Evolutionary conservation across 2,113 vertebrate species (phyloP), one percentile per base, ranked within the genome.

Genomic region (Alethe diademata): DNA sequence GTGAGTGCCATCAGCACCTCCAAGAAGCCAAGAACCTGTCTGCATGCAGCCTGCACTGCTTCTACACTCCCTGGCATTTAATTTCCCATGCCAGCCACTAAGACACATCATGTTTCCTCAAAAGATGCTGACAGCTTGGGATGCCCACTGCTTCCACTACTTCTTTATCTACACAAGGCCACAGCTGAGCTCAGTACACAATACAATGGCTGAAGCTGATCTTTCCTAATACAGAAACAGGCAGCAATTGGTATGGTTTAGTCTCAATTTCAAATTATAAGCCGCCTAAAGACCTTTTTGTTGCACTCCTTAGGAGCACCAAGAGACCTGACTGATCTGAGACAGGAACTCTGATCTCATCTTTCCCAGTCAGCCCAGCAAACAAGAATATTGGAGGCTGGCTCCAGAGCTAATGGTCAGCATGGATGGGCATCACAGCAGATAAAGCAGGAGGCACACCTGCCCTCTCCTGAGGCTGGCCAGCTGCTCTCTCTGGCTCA

Each of bases 61-160:
- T 18, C 71, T 45, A 6, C 43, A 23, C 20, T 33, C 36, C 16
- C 14, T 31, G 56, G 16, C 6, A 1, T 36, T 69, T 57, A 31
- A 13, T n/a, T 50, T 51, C 74, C 57, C 50, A 25, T 43, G 35
- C 38, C 47, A 66, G 23, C 38, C 42, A 50, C 60, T 40, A 26
- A 31, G 16, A 47, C n/a, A 58, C 35, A n/a, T 5, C 60, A 5
- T 3, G 0, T 26, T 60, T 50, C 42, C 42, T 26, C 42, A 36
- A 31, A 38, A 0, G 0, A 8, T 0, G 7, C 61, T 67, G 38
- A 6, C 2, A 5, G 75, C 40, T 28, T 25, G 10, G 19, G 31
- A 28, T 36, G 6, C 33, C 50, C 40, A 14, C 53, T 51, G 56
- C 56, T 67, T 64, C 31, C 16, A 2, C 5, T 33, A 2, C 35